Percentiles rank a stretch among this genome's conserved stretches.
Evolutionary conservation across 2,113 vertebrate genomes (phyloP).

Genomic region (Trogon surrucura): DNA sequence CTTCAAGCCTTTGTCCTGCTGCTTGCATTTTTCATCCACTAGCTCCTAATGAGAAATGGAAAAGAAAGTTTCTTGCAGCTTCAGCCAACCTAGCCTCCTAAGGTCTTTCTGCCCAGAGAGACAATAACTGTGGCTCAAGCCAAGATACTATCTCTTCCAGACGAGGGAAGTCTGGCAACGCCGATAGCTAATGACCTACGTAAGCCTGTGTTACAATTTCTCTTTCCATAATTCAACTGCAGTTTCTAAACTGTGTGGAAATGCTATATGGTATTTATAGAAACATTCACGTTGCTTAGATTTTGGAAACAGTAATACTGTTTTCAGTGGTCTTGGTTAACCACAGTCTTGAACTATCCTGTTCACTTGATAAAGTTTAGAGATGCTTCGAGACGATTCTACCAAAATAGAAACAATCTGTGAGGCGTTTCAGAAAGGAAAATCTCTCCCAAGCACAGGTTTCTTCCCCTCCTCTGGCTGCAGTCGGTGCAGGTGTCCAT

Average conservation of each 20-base stretch:
- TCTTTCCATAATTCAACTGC: constrained; percentile 16
- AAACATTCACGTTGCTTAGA: neutral
- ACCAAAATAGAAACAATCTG: neutral
- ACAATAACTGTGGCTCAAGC: constrained; percentile 50
- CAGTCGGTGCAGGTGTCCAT: neutral
- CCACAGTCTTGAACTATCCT: neutral
- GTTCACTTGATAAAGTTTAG: neutral
- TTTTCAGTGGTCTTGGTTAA: neutral
- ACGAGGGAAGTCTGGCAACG: constrained; percentile 58
- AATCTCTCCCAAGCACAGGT: neutral
- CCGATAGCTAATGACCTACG: constrained; percentile 53
- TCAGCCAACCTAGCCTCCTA: constrained; percentile 16
- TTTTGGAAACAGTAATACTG: neutral
- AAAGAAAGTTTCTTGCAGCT: constrained; percentile 35
- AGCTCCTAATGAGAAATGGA: neutral
- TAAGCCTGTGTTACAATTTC: constrained; percentile 8
- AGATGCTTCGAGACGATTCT: neutral
- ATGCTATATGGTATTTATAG: constrained; percentile 12
- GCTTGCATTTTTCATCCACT: neutral
- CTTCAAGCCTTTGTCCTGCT: neutral
- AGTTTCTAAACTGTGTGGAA: neutral
- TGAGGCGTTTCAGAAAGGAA: neutral
- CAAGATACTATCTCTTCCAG: constrained; percentile 62
- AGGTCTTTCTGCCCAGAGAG: constrained; percentile 45
- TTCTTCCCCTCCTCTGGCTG: neutral